Base-by-base conservation (phyloP, 1,140 invertebrate genomes). In the Sipha flava region DNA sequence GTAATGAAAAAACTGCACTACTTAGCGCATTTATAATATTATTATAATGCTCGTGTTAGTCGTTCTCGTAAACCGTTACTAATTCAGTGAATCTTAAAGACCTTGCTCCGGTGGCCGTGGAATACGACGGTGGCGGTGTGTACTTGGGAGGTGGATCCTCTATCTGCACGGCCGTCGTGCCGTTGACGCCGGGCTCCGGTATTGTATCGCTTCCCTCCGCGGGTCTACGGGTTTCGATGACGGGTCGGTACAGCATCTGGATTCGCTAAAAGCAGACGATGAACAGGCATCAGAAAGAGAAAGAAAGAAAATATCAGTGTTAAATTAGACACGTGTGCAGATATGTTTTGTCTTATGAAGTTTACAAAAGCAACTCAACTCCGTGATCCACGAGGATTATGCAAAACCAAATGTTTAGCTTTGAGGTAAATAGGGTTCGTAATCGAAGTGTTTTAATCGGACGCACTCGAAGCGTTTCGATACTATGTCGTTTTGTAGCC, bases 71-170 rank as follows among this genome's bases (percentile, higher is more conserved):
- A 79, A 66, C 57, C 59, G 45, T 68, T 34, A 79, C 40, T 66
- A 68, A 79, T 34, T 66, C 57, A 23, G 77, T 64, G 23, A 68
- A 64, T 66, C 62, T 37, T 79, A 79, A 31, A 31, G 52, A 87
- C 86, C 86, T 86, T 0, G 91, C 92, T 14, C 94, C 94, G 1
- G 94, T 97, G 1, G 94, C 94, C 14, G 94, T 96, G 5, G 93
- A 94, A 84, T 96, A 96, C 26, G 93, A 95, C 3, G 94, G 95
- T 2, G 95, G 95, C 10, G 95, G 95, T 1, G 94, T 96, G 84
- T 97, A 96, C 85, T 96, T 96, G 21, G 94, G 95, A 14, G 95
- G 94, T 9, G 94, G 94, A 87, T 95, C 94, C 83, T 93, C 90
- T 12, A 88, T 87, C 0, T 84, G 83, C 43, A 83, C 85, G 7